phyloP scores from a whole-genome alignment of 2,888 invertebrate species.

The Pseudococcus jackbeardsleyi region DNA sequence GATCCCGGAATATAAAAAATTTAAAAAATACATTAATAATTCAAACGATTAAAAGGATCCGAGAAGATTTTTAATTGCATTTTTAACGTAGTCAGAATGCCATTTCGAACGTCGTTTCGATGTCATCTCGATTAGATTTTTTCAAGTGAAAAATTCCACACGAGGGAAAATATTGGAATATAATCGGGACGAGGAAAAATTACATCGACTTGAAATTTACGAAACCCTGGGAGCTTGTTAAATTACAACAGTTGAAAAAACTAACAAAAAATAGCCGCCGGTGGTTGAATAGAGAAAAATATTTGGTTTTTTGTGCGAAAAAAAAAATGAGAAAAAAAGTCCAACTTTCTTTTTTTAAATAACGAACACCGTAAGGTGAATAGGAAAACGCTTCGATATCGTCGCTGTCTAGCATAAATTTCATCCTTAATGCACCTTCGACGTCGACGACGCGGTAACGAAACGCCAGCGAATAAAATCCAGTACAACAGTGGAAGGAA shows the following conservation, averaged over 20 bases:
- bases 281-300: constrained; percentile 19
- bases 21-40: background rate
- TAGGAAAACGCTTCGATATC: constrained; percentile 22
- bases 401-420: constrained; percentile 22
- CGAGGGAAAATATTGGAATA: background rate
- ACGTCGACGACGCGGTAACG: background rate
- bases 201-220: background rate
- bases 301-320: constrained; percentile 13
- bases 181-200: background rate
- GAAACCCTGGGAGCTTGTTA: constrained; percentile 17
- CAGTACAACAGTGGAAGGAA: constrained; percentile 17
- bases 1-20: background rate
- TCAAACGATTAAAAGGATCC: background rate
- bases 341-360: constrained; percentile 12
- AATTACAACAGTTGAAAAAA: constrained; percentile 22
- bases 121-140: background rate
- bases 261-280: constrained; percentile 8
- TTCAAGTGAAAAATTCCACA: background rate
- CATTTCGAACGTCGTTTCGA: background rate
- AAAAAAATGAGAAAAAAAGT: background rate
- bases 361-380: constrained; percentile 30
- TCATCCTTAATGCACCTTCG: constrained; percentile 21
- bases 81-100: too few species aligned
- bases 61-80: background rate
- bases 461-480: constrained; percentile 31